phyloP scores from a whole-genome alignment of 2,797 vertebrate species.

The Sparidentex hasta region DNA sequence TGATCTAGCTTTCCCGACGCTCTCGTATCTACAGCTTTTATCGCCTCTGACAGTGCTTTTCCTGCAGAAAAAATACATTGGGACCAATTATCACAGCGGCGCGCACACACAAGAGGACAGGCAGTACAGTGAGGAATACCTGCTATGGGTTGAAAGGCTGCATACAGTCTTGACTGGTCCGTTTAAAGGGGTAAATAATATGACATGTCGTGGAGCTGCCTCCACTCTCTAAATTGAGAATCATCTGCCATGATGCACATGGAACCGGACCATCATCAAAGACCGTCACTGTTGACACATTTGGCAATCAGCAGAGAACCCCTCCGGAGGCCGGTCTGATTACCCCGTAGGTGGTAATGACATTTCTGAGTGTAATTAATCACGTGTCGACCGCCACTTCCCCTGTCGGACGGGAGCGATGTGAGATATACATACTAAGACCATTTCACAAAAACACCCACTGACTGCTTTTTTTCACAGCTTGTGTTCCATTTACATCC shows the following conservation, averaged over 20 bases:
- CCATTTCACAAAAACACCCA: slow-evolving; percentile 23
- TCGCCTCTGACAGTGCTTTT: slow-evolving; percentile 45
- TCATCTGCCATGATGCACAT: slow-evolving; percentile 65
- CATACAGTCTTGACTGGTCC: slow-evolving; percentile 4
- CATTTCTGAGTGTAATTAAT: slow-evolving; percentile 77
- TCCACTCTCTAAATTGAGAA: slow-evolving; percentile 69
- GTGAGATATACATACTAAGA: slow-evolving; percentile 17
- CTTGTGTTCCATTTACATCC: slow-evolving; percentile 68
- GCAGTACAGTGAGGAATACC: slow-evolving; percentile 21
- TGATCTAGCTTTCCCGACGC: slow-evolving; percentile 41
- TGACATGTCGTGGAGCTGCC: slow-evolving; percentile 36
- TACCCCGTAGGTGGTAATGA: slow-evolving; percentile 67
- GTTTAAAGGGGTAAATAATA: slow-evolving; percentile 65
- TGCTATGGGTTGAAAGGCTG: slow-evolving; percentile 18
- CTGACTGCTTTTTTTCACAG: slow-evolving; percentile 47
- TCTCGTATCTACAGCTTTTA: slow-evolving; percentile 48
- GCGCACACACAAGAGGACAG: slow-evolving; percentile 14
- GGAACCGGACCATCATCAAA: slow-evolving; percentile 70
- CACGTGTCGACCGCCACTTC: slow-evolving; percentile 53
- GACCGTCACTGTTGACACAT: slow-evolving; percentile 76
- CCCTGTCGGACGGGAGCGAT: slow-evolving; percentile 29
- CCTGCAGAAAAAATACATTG: slow-evolving; percentile 40
- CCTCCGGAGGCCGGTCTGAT: slow-evolving; percentile 66
- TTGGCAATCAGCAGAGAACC: slow-evolving; percentile 69
- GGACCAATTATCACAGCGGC: slow-evolving; percentile 63